phyloP scores from a whole-genome alignment of 2,888 invertebrate genomes.

The Tinea semifulvella region DNA sequence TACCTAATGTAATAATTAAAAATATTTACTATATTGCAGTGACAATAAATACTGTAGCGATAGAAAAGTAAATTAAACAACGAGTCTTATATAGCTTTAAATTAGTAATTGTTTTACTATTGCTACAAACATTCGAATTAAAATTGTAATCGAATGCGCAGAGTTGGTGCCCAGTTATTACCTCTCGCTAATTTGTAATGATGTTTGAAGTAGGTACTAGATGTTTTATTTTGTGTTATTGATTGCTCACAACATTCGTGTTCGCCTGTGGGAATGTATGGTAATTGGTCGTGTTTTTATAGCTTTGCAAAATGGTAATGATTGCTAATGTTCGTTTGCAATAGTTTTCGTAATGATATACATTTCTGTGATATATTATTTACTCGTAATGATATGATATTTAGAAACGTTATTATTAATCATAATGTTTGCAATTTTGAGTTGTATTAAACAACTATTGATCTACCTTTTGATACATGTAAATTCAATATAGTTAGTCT shows the following conservation, averaged over 20 bases:
- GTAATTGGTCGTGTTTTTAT: constrained; percentile 4
- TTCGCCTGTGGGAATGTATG: constrained; percentile 5
- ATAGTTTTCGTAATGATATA: constrained; percentile 4
- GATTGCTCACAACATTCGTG: constrained; percentile 4
- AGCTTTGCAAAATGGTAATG: background rate
- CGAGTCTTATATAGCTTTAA: no score
- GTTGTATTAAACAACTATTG: no score
- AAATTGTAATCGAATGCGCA: background rate
- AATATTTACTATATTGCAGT: no score
- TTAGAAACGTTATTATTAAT: background rate
- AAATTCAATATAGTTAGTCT: no score
- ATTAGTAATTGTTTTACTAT: background rate
- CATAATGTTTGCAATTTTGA: background rate
- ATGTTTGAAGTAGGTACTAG: constrained; percentile 27
- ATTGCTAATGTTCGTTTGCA: background rate
- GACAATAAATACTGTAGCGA: no score
- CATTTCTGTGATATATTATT: no score
- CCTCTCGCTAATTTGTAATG: constrained; percentile 33
- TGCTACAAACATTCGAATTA: background rate
- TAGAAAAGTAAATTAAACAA: no score
- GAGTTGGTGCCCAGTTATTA: constrained; percentile 27
- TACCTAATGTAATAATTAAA: no score
- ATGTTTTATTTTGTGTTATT: constrained; percentile 2
- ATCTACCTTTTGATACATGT: no score
- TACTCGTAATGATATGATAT: no score